These are phyloP conservation scores for Solenodon paradoxus DNA, from an alignment of 2,113 vertebrate species.

Conservation along the genomic window DNA sequence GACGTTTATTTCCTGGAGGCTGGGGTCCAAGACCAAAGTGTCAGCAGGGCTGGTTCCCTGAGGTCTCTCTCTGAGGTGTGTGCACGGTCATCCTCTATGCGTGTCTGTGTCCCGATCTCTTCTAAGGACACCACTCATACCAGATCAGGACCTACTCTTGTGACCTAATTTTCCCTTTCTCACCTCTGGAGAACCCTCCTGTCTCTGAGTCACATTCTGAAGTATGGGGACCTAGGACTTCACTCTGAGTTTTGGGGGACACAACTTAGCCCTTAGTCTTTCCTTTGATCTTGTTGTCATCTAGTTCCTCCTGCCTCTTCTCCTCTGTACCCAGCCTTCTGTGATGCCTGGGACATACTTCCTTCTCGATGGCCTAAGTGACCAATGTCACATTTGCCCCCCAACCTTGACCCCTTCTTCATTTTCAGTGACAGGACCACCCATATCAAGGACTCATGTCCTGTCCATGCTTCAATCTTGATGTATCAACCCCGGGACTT, in stretches of 20 bases:
- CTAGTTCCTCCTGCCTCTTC: neutral
- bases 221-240: neutral
- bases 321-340: neutral
- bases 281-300: neutral
- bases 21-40: neutral
- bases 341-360: too few relatives aligned
- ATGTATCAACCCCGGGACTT: neutral
- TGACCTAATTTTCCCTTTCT: neutral
- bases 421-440: neutral
- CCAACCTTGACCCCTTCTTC: neutral
- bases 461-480: neutral
- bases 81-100: neutral
- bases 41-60: neutral
- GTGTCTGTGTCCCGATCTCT: neutral
- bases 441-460: too few relatives aligned
- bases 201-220: neutral
- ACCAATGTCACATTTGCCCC: neutral
- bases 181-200: neutral
- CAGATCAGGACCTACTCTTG: neutral
- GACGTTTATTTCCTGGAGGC: neutral
- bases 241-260: neutral
- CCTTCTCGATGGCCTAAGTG: neutral
- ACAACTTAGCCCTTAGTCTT: accelerated
- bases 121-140: neutral
- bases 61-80: neutral